Evolutionary conservation across 2,888 invertebrate species (phyloP), one percentile per base, ranked within the genome.

Genomic region (Drosophila histrio): DNA sequence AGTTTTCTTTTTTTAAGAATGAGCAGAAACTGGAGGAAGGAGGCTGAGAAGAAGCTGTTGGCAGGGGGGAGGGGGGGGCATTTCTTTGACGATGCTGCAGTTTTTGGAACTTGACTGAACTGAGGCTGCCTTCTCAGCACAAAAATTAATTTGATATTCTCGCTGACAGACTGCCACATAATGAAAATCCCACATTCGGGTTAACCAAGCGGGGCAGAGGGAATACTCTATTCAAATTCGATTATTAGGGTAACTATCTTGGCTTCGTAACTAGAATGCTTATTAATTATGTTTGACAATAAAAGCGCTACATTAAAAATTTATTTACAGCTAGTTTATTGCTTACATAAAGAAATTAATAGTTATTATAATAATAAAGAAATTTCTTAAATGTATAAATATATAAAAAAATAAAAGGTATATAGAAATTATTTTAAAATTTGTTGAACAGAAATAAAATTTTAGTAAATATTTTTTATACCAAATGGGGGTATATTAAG

Each of bases 41-140:
- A 4, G 30, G 26, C n/a, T n/a, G 32, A 9, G 8, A 13, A 1
- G 26, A 3, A 36, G 11, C 1, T 6, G 21, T 4, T 7, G 9
- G 7, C 1, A n/a, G n/a, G n/a, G n/a, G 5, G 11, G 36, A 28
- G 17, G 15, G 22, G 2, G 26, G n/a, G 13, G 15, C 11, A 8
- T 63, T 47, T 32, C 58, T 68, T 63, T 85, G 87, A 59, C 81
- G 39, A 80, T 61, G 62, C 47, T 87, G 87, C 85, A 87, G 36
- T 77, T 87, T 67, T 46, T 21, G 28, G 13, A 19, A 57, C 46
- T 32, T 30, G 38, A 52, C 54, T 47, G 34, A 34, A 34, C 46
- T 57, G 53, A 38, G 34, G 26, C 24, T 46, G 46, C 53, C 49
- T 34, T 34, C 50, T 69, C 77, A 72, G 87, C 78, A 65, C 30